Base-by-base conservation (phyloP, 92 coral and sea anemone genomes). In the Paramuricea clavata region DNA sequence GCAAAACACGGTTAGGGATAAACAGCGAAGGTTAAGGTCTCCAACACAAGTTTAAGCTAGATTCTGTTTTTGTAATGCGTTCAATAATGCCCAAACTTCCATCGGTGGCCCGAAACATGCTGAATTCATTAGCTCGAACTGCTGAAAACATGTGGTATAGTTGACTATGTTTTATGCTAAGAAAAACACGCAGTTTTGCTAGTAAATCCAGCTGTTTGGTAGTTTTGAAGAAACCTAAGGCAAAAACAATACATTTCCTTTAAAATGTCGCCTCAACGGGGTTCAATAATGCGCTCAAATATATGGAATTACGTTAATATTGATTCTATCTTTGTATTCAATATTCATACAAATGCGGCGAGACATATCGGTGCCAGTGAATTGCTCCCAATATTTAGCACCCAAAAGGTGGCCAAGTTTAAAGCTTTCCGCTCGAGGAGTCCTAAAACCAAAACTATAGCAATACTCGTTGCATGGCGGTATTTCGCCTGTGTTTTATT, bases 111-210 rank as follows among this genome's bases (percentile, higher is more conserved):
- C 39, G 19, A 74, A 59, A 79, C 84, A 79, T 79, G 73, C 57
- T 79, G 84, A 44, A 59, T 79, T 60, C 72, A 79, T 79, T 79
- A 59, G 19, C 17, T 13, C 42, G 34, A 12, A 56, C 71, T 39
- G 84, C 52, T 79, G 72, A 57, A 79, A 79, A 79, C 82, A 79
- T 79, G 73, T 79, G 50, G 15, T 34, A 15, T 15, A n/a, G 78
- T 65, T 31, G 8, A 11, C 19, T 28, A 10, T 41, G 34, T n/a
- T 28, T 22, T 39, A 32, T 2, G 54, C 31, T 36, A 59, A 79
- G 35, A 67, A 79, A 79, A 79, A 79, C 84, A 79, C 49, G n/a
- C 44, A 39, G 4, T 79, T 79, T 39, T 31, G 56, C 28, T 0
- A n/a, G 49, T 23, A 26, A 49, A 11, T 76, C 67, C 68, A 76